Conservation (phyloP, 1,140 invertebrate species). For the Drosophila obscura region DNA sequence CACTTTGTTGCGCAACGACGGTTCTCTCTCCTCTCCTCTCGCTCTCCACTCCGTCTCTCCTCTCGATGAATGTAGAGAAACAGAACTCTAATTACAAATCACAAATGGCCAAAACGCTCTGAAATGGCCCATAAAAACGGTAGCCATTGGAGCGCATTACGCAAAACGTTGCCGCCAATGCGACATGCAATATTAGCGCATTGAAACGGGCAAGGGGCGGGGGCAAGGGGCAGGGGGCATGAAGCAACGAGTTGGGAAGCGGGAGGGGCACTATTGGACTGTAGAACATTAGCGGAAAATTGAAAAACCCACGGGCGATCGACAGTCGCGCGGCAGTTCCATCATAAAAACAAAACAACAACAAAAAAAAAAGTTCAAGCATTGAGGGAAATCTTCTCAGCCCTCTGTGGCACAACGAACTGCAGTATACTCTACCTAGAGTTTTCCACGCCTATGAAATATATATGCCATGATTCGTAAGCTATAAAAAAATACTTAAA, state of each 20-base stretch:
- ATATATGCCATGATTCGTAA: too few species aligned
- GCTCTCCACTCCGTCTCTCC: too few species aligned
- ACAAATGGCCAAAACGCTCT: constrained; percentile 75
- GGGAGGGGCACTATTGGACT: constrained; percentile 1
- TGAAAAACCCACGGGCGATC: constrained; percentile 62
- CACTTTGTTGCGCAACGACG: constrained; percentile 60
- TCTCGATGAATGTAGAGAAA: not conserved
- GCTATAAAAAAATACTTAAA: too few species aligned
- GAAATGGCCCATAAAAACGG: constrained; percentile 72
- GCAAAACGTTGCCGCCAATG: constrained; percentile 66
- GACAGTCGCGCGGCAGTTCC: constrained; percentile 2
- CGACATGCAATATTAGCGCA: constrained; percentile 50
- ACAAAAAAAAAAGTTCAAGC: not conserved
- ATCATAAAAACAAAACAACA: constrained; percentile 9
- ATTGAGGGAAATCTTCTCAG: not conserved
- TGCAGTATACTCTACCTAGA: not conserved
- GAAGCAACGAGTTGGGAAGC: not conserved
- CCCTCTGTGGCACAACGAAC: not conserved
- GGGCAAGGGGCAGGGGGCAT: too few species aligned
- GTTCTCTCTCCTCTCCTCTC: too few species aligned
- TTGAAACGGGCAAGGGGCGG: not conserved
- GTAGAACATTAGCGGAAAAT: constrained; percentile 63
- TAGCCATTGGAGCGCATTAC: constrained; percentile 74
- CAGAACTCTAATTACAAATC: constrained; percentile 77
- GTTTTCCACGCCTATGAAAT: too few species aligned